phyloP scores from a whole-genome alignment of 2,888 invertebrate species.

The Phalera bucephala region DNA sequence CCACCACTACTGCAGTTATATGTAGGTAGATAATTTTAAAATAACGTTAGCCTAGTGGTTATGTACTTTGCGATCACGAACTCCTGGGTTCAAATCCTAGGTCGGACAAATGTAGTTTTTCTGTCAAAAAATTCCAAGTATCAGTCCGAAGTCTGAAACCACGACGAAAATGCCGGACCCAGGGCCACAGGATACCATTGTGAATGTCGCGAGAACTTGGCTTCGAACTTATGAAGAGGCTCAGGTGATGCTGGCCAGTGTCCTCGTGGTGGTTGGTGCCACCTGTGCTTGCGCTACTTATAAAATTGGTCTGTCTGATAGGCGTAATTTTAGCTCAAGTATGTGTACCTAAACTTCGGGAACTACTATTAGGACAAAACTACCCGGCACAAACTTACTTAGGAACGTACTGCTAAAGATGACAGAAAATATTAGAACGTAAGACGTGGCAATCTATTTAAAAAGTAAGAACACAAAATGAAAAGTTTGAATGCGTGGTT shows the following conservation, averaged over 20 bases:
- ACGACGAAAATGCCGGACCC: constrained; percentile 23
- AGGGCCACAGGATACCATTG: constrained; percentile 29
- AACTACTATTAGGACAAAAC: constrained; percentile 65
- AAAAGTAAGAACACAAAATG: constrained; percentile 1
- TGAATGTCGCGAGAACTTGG: constrained; percentile 50
- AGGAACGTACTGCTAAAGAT: constrained; percentile 57
- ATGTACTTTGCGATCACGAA: no score
- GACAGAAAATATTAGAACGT: constrained; percentile 58
- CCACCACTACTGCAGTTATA: no score
- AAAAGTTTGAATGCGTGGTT: not conserved
- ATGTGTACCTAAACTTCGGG: constrained; percentile 67
- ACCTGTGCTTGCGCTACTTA: constrained; percentile 52
- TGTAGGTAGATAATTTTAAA: no score
- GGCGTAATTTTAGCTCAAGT: constrained; percentile 67
- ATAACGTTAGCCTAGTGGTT: no score
- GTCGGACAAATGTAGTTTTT: no score
- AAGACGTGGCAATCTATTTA: constrained; percentile 9
- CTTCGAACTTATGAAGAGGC: constrained; percentile 63
- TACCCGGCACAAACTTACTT: constrained; percentile 53
- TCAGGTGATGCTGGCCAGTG: constrained; percentile 71
- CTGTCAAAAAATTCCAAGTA: no score
- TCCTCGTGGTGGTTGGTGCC: constrained; percentile 65
- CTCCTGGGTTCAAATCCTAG: no score
- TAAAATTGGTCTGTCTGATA: constrained; percentile 65
- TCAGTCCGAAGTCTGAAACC: constrained; percentile 53